phyloP scores from a whole-genome alignment of 2,888 invertebrate species.

The Eupithecia vulgata region DNA sequence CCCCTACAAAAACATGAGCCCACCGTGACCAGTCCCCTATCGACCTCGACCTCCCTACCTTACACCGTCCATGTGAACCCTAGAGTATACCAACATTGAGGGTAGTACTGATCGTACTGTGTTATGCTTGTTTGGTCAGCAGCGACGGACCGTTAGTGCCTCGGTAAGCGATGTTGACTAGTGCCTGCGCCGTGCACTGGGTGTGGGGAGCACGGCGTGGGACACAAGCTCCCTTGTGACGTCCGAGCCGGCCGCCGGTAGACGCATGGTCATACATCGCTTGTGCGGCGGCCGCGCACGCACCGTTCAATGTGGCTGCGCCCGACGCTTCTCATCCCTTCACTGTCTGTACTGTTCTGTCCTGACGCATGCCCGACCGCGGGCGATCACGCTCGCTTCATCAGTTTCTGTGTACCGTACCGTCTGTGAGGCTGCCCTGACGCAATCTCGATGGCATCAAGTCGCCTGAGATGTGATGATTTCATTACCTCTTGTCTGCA shows the following conservation, averaged over 20 bases:
- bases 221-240: slow-evolving; percentile 78
- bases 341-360: slow-evolving; percentile 83
- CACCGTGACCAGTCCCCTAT: slow-evolving; percentile 55
- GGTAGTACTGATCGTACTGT: slow-evolving; percentile 81
- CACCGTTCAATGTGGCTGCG: slow-evolving; percentile 84
- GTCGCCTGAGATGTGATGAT: slow-evolving; percentile 76
- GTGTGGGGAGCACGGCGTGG: slow-evolving; percentile 69
- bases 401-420: slow-evolving; percentile 82
- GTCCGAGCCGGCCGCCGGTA: slow-evolving; percentile 78
- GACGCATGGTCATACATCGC: slow-evolving; percentile 84
- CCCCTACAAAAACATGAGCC: slow-evolving; percentile 52
- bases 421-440: slow-evolving; percentile 79
- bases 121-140: slow-evolving; percentile 84
- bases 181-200: slow-evolving; percentile 69
- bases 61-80: slow-evolving; percentile 49
- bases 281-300: slow-evolving; percentile 83
- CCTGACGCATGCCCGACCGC: slow-evolving; percentile 83
- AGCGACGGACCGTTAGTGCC: slow-evolving; percentile 83
- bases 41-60: slow-evolving; percentile 60
- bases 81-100: slow-evolving; percentile 70
- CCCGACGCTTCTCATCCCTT: slow-evolving; percentile 84
- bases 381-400: slow-evolving; percentile 84
- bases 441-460: slow-evolving; percentile 80
- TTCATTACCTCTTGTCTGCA: slow-evolving; percentile 78
- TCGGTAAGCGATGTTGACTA: slow-evolving; percentile 79